Evolutionary conservation across 1,140 invertebrate species (phyloP).

Genomic region (Bombyx mandarina): DNA sequence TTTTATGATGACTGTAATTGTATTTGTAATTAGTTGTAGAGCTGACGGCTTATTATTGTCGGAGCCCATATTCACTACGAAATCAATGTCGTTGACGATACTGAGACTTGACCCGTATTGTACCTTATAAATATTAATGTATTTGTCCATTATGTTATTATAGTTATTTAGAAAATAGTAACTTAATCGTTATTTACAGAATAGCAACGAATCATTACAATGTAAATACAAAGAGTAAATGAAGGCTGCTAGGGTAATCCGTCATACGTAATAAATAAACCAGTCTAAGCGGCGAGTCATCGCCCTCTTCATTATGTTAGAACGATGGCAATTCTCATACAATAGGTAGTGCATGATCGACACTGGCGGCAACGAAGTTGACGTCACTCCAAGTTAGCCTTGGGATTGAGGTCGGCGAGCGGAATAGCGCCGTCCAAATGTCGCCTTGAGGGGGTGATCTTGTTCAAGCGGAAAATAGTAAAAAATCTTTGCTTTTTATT

Average conservation of each 20-base stretch:
- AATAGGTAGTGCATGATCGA: slow-evolving; percentile 38
- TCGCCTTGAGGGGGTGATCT: slow-evolving; percentile 37
- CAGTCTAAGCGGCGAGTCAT: slow-evolving; percentile 32
- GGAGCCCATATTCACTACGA: too few relatives aligned
- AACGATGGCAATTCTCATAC: slow-evolving; percentile 50
- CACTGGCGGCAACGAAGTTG: slow-evolving; percentile 36
- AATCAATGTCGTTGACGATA: too few relatives aligned
- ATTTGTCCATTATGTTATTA: too few relatives aligned
- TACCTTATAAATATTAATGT: too few relatives aligned
- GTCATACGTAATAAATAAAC: too few relatives aligned
- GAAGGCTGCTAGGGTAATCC: slow-evolving; percentile 12
- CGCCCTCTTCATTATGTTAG: slow-evolving; percentile 52
- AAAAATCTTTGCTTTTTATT: slow-evolving; percentile 18
- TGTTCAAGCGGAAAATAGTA: slow-evolving; percentile 27
- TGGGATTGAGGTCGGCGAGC: slow-evolving; percentile 58
- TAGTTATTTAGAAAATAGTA: too few relatives aligned
- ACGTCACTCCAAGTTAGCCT: slow-evolving; percentile 60
- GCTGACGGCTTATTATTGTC: too few relatives aligned
- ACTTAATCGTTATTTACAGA: too few relatives aligned
- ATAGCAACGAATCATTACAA: not conserved
- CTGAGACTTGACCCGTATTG: too few relatives aligned
- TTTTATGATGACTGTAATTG: too few relatives aligned
- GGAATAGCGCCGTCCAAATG: slow-evolving; percentile 50
- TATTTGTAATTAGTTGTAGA: too few relatives aligned
- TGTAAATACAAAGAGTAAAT: slow-evolving; percentile 14